These are phyloP conservation scores for Drosophila tanythrix DNA, from an alignment of 2,888 invertebrate genomes.

Conservation along the genomic window DNA sequence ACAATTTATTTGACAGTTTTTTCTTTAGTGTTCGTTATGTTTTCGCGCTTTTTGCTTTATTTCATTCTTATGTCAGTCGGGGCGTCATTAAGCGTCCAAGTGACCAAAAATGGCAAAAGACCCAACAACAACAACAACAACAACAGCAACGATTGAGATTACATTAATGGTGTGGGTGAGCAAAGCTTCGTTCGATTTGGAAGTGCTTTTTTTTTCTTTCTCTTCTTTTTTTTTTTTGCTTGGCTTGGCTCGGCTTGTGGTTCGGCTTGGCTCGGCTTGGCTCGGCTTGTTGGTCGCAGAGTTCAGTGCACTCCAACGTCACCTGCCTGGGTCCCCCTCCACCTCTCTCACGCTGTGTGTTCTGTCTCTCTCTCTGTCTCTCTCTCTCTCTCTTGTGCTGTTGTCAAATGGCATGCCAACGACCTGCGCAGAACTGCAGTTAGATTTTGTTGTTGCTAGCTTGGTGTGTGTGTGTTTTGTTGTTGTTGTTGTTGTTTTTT, in stretches of 20 bases:
- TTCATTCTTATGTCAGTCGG: constrained; percentile 37
- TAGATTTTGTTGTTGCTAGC: constrained; percentile 55
- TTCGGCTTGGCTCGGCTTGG: background rate
- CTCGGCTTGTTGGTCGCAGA: constrained; percentile 38
- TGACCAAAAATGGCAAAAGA: constrained; percentile 69
- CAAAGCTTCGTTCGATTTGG: constrained; percentile 16
- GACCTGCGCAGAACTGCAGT: constrained; percentile 80
- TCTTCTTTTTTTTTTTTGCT: constrained; percentile 5
- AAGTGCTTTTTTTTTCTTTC: constrained; percentile 20
- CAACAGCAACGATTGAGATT: constrained; percentile 60
- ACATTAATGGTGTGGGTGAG: constrained; percentile 70
- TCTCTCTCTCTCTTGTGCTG: constrained; percentile 14
- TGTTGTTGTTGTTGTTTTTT: constrained; percentile 34
- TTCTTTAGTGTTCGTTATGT: background rate
- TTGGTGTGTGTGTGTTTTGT: background rate
- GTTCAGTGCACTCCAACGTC: constrained; percentile 58
- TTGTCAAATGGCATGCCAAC: constrained; percentile 68
- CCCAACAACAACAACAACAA: constrained; percentile 1
- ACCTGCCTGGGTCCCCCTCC: constrained; percentile 30
- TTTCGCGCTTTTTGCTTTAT: constrained; percentile 18
- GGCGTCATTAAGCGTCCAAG: constrained; percentile 65
- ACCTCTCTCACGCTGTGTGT: background rate
- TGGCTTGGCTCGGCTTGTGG: background rate
- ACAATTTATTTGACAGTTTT: constrained; percentile 74
- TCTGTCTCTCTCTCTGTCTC: constrained; percentile 16